Base-by-base conservation (phyloP, 2,888 invertebrate genomes). In the Syrista parreyssii region DNA sequence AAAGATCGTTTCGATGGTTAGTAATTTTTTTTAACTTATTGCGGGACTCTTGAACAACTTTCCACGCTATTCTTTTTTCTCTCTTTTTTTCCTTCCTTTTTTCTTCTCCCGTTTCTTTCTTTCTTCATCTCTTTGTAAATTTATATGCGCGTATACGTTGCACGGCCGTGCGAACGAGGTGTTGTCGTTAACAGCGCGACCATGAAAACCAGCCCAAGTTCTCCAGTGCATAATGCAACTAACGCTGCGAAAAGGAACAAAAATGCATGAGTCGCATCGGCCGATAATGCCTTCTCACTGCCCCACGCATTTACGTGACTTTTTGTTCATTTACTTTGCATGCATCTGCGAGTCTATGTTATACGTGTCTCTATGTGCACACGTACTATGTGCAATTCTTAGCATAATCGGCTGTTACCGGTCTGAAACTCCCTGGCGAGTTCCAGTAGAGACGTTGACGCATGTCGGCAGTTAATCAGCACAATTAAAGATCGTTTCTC, bases 161-260 rank as follows among this genome's bases (percentile, higher is more conserved):
- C 80, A 83, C 82, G 83, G 82, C 80, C 81, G 80, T 78, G 82
- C 79, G 81, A 85, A 84, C 84, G 81, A 82, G 81, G 84, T 83
- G 82, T 86, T 79, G 80, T 83, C 73, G 82, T 82, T 79, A 79
- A 76, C 79, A 11, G 71, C 4, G 15, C 11, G 55, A 23, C 55
- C 55, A 55, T 55, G 55, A 55, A 55, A 23, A 55, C 55, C 55
- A 55, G 55, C 55, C 55, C 55, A 55, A 55, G 55, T 55, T 55
- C 55, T 55, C 23, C 23, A 23, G 55, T 55, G 23, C 55, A 55
- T 55, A 55, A 55, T 55, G 55, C 55, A 55, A 55, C 55, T 23
- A 55, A 55, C 55, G 55, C 23, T 55, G 55, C 23, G 55, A 55
- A 55, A 55, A 23, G 55, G 23, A 55, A 55, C 55, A 55, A 55